A percentile compares a stretch with the other conserved stretches of the same genome.
Conservation (phyloP, 2,113 vertebrate genomes). For the Hucho hucho region DNA sequence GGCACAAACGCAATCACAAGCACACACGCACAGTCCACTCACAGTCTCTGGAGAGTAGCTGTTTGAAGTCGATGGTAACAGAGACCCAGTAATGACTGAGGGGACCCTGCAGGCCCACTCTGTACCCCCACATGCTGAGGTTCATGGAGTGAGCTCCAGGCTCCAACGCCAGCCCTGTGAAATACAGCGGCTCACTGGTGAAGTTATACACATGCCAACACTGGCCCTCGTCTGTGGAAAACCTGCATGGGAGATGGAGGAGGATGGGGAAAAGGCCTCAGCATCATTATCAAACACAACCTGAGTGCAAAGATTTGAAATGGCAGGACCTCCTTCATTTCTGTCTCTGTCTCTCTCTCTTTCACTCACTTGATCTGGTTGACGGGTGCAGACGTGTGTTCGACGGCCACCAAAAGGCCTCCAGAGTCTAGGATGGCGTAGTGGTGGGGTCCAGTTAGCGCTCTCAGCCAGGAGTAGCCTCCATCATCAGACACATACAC, state of each 20-base stretch:
- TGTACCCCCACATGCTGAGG: constrained; percentile 92
- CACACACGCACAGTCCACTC: not conserved
- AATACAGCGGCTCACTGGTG: constrained; percentile 80
- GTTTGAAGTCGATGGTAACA: constrained; percentile 88
- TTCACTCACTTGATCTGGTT: constrained; percentile 82
- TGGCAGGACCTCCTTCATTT: too few species aligned
- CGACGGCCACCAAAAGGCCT: constrained; percentile 87
- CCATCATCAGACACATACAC: constrained; percentile 93
- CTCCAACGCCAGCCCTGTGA: constrained; percentile 89
- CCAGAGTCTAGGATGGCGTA: constrained; percentile 93
- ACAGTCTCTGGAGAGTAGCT: constrained; percentile 85
- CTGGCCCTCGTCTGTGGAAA: constrained; percentile 92
- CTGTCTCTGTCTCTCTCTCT: not conserved
- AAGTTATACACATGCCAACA: constrained; percentile 87
- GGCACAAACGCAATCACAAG: too few species aligned
- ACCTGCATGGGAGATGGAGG: constrained; percentile 67
- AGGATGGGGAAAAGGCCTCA: too few species aligned
- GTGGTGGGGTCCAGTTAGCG: constrained; percentile 87
- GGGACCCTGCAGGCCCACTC: constrained; percentile 57
- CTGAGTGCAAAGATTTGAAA: too few species aligned
- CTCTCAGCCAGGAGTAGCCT: constrained; percentile 86
- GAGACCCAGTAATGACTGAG: constrained; percentile 81
- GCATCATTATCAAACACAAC: too few species aligned
- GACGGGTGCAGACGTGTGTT: constrained; percentile 77
- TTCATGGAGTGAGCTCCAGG: constrained; percentile 90